A percentile compares a stretch with the other conserved stretches of the same genome.
Evolutionary conservation across 2,888 invertebrate genomes (phyloP).

Genomic region (Stictocephala bisonia): DNA sequence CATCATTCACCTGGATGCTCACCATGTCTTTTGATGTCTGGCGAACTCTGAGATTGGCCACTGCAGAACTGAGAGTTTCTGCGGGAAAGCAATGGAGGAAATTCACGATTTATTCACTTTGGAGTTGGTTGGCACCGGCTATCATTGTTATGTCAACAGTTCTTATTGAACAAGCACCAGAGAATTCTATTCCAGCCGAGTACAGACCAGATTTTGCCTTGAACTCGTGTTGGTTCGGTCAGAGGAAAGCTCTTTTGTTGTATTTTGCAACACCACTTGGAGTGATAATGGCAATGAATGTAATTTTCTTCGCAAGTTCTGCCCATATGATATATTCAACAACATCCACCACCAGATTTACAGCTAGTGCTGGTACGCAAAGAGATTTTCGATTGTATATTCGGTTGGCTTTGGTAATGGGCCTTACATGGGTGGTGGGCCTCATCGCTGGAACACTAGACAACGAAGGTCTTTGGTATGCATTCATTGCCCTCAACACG

Average conservation of each 20-base stretch:
- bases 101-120: conserved; percentile 65
- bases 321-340: conserved; percentile 65
- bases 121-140: conserved; percentile 65
- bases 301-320: conserved; percentile 64
- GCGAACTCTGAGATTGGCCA: conserved; percentile 65
- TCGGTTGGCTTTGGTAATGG: conserved; percentile 66
- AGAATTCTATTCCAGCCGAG: conserved; percentile 50
- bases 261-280: conserved; percentile 67
- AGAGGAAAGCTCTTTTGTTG: conserved; percentile 65
- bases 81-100: conserved; percentile 63
- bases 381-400: conserved; percentile 65
- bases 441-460: conserved; percentile 65
- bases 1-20: conserved; percentile 70
- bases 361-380: conserved; percentile 59
- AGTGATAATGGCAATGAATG: conserved; percentile 64
- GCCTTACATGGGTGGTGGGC: conserved; percentile 66
- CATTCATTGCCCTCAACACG: conserved; percentile 66
- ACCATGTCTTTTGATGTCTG: conserved; percentile 68
- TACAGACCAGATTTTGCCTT: conserved; percentile 66
- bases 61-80: conserved; percentile 65
- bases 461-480: conserved; percentile 64
- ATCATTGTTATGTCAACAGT: conserved; percentile 63
- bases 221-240: conserved; percentile 67
- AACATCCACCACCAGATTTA: conserved; percentile 60
- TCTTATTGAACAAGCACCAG: conserved; percentile 62